Conservation (phyloP, 2,888 invertebrate genomes). For the Eupithecia insigniata region DNA sequence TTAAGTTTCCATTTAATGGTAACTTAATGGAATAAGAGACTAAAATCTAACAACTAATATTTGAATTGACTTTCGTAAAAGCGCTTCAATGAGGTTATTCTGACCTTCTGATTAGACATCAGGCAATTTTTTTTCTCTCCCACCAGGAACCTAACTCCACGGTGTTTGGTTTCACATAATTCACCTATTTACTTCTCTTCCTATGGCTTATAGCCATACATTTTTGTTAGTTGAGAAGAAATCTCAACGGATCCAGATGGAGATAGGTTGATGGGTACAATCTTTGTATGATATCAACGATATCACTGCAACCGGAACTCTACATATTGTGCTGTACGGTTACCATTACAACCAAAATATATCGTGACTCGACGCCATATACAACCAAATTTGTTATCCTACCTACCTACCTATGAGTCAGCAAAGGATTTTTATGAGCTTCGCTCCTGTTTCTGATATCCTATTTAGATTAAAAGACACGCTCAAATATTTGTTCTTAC, state of each 20-base stretch:
- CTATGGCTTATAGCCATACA: too few species aligned
- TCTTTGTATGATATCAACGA: neutral
- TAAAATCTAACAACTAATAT: too few species aligned
- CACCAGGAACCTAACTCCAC: neutral
- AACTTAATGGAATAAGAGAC: too few species aligned
- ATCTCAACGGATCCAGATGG: too few species aligned
- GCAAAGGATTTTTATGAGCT: constrained; percentile 6
- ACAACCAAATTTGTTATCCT: constrained; percentile 17
- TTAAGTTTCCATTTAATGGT: too few species aligned
- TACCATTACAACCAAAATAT: constrained; percentile 7
- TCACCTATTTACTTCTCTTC: too few species aligned
- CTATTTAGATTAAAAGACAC: constrained; percentile 20
- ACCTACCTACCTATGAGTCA: neutral
- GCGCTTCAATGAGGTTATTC: too few species aligned
- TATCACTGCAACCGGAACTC: neutral
- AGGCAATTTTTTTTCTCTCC: neutral
- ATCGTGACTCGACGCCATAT: constrained; percentile 42
- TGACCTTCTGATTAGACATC: neutral
- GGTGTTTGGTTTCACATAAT: neutral
- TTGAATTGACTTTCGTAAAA: too few species aligned
- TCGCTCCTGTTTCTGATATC: constrained; percentile 20
- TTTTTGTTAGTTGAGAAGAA: too few species aligned
- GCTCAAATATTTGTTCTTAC: too few species aligned
- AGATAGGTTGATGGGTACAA: neutral
- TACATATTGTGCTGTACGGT: neutral